Base-by-base conservation (phyloP, 2,113 vertebrate genomes). In the Athene cunicularia region DNA sequence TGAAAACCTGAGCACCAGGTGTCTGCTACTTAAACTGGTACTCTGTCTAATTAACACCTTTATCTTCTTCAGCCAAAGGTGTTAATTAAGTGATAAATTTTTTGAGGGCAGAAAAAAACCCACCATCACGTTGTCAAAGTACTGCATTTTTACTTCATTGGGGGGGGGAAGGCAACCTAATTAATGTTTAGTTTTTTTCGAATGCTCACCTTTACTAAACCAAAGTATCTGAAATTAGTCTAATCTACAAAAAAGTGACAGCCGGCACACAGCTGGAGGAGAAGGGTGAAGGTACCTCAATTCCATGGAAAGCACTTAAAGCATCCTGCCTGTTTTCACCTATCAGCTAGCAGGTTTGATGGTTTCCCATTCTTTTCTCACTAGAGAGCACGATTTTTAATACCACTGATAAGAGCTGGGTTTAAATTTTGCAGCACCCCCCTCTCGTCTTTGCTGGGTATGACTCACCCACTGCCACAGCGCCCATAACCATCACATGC, bases 401-500 rank as follows among this genome's bases (percentile, higher is more conserved):
- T 4, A 43, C 3, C 32, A 26, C 50, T 49, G 45, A 4, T 33
- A 47, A 41, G 45, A 35, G 50, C 56, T 0, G 18, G 22, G 30
- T 22, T 67, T 20, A n/a, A 70, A 53, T 66, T n/a, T 62, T 17
- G 27, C 32, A 62, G 62, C 3, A 14, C 39, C 49, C 50, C 39
- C 12, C 39, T 76, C 72, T 8, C 19, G 13, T 72, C 24, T 50
- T 43, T 56, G 70, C 39, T 12, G 21, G 53, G 50, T 4, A 6
- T 30, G 50, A 60, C 53, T 55, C 73, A 28, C 12, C 9, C 53
- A 26, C 33, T 35, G 32, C 64, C 5, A 0, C 3, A 53, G 45
- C 55, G 47, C 20, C 4, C 0, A 6, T 5, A 60, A 30, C 11
- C 26, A 63, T 8, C 15, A 18, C 0, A 18, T 11, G 6, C 23